Conservation (phyloP, 2,888 invertebrate genomes). For the Polydrusus tereticollis region DNA sequence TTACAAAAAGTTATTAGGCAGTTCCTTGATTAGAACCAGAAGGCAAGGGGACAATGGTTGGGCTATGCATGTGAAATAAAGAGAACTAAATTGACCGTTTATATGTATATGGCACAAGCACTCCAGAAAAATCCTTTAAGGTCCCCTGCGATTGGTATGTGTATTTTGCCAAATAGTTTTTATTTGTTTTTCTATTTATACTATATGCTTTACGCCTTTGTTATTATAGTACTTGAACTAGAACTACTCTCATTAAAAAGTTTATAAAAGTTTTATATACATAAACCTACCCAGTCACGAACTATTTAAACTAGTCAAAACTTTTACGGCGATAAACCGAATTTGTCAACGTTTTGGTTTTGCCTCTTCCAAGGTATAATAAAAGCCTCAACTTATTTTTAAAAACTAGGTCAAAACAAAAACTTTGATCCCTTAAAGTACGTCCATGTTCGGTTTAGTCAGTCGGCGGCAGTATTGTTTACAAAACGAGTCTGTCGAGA, state of each 20-base stretch:
- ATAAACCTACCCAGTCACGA: not conserved
- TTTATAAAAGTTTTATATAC: not conserved
- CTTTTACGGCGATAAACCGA: not conserved
- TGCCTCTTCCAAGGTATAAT: not conserved
- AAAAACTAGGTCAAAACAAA: slow-evolving; percentile 25
- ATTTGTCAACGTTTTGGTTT: not conserved
- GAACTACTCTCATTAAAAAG: not conserved
- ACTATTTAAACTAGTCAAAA: slow-evolving; percentile 5
- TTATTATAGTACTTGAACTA: no score
- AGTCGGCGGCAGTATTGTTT: slow-evolving; percentile 32
- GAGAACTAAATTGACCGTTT: no score
- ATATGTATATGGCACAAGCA: no score
- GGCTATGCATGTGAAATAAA: no score
- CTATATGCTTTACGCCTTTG: no score
- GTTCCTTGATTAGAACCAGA: no score
- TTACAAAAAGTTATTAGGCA: no score
- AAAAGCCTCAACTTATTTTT: slow-evolving; percentile 7
- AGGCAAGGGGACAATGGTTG: no score
- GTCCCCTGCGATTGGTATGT: no score
- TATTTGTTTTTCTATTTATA: no score
- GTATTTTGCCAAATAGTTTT: no score
- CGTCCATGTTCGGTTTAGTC: slow-evolving; percentile 28
- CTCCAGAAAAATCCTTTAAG: no score
- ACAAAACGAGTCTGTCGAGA: slow-evolving; percentile 33
- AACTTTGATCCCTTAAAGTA: slow-evolving; percentile 26